Evolutionary conservation across 2,888 invertebrate species (phyloP).

Genomic region (Clivina fossor): DNA sequence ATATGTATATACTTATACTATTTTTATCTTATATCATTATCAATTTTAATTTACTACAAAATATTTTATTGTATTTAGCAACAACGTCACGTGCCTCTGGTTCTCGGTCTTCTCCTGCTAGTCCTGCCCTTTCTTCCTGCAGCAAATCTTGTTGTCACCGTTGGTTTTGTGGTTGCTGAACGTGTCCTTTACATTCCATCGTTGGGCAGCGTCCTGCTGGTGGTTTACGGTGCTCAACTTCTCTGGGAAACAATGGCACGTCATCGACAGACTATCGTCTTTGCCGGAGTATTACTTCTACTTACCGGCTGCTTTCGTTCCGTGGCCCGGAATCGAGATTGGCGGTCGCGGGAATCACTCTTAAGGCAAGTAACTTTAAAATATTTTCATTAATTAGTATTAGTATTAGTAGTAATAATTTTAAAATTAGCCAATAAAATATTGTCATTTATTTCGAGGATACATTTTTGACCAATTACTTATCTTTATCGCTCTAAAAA

Average conservation of each 20-base stretch:
- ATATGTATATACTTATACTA: no score
- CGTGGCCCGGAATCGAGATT: slow-evolving; percentile 71
- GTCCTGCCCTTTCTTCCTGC: slow-evolving; percentile 84
- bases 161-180: slow-evolving; percentile 85
- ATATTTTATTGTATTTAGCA: slow-evolving; percentile 53
- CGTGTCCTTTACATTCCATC: slow-evolving; percentile 87
- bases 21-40: no score
- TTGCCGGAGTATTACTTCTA: slow-evolving; percentile 61
- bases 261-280: slow-evolving; percentile 55
- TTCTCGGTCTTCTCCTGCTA: slow-evolving; percentile 70
- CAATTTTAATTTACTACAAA: no score
- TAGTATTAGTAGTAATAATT: no score
- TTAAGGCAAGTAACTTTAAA: slow-evolving; percentile 70
- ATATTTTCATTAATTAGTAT: no score
- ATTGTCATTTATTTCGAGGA: no score
- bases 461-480: no score
- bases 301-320: slow-evolving; percentile 68
- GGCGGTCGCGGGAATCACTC: slow-evolving; percentile 75
- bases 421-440: no score
- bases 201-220: slow-evolving; percentile 76
- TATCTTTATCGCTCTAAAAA: no score
- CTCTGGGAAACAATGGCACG: slow-evolving; percentile 60
- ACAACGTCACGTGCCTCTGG: slow-evolving; percentile 68
- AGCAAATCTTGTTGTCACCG: slow-evolving; percentile 78
- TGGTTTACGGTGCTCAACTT: slow-evolving; percentile 72